Conservation (phyloP, 2,888 invertebrate species). For the Idaea dimidiata region DNA sequence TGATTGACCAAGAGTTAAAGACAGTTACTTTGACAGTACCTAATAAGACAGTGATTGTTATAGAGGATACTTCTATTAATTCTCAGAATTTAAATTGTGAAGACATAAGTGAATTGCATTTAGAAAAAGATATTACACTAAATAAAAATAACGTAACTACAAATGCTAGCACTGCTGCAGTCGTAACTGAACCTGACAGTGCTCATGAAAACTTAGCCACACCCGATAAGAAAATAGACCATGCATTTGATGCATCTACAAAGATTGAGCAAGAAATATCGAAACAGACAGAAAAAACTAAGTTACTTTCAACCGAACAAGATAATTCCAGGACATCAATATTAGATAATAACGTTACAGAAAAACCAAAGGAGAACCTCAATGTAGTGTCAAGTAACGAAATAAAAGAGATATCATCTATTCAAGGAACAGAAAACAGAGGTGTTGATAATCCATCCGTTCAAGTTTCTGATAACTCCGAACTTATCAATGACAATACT, state of each 20-base stretch:
- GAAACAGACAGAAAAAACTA: background rate
- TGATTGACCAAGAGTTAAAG: background rate
- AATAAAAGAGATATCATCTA: background rate
- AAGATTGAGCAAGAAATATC: background rate
- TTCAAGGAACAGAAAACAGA: constrained; percentile 7
- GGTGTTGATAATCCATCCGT: constrained; percentile 11
- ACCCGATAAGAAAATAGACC: background rate
- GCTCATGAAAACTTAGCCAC: background rate
- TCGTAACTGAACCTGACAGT: background rate
- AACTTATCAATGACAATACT: constrained; percentile 24
- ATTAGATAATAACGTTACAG: background rate
- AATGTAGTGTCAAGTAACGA: background rate
- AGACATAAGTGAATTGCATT: background rate
- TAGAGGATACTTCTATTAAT: background rate
- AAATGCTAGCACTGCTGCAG: constrained; percentile 3
- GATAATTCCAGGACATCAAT: background rate
- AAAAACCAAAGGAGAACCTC: background rate
- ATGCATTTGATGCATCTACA: background rate
- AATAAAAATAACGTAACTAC: constrained; percentile 15
- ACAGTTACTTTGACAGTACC: background rate
- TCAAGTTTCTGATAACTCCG: constrained; percentile 20
- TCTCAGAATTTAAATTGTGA: background rate
- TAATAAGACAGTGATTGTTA: background rate
- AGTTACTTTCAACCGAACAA: background rate
- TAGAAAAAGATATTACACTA: constrained; percentile 8